Percentiles rank a stretch among this genome's conserved stretches.
Evolutionary conservation across 2,888 invertebrate genomes (phyloP).

Genomic region (Nesidiocoris tenuis): DNA sequence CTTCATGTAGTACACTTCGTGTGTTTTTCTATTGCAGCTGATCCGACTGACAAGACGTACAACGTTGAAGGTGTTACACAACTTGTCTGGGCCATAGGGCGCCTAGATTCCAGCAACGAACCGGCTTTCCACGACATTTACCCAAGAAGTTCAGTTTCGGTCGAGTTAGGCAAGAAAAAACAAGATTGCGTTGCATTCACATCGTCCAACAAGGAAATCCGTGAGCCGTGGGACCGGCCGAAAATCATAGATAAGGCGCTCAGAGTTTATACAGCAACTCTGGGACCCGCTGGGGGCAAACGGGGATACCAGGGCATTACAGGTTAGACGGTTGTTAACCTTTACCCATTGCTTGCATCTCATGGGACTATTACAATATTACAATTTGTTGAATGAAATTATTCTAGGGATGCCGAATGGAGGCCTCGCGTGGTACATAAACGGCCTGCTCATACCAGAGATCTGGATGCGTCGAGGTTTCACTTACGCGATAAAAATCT

Average conservation of each 20-base stretch:
- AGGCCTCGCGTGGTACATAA: conserved; percentile 87
- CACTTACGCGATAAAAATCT: conserved; percentile 76
- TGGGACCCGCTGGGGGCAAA: conserved; percentile 81
- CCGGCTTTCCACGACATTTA: conserved; percentile 81
- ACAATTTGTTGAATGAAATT: too few relatives aligned
- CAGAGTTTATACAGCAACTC: conserved; percentile 73
- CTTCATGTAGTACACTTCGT: too few relatives aligned
- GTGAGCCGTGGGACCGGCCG: conserved; percentile 58
- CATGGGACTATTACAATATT: too few relatives aligned
- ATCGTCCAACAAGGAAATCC: conserved; percentile 52
- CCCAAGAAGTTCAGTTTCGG: conserved; percentile 66
- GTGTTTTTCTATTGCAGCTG: conserved; percentile 69
- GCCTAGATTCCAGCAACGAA: conserved; percentile 71
- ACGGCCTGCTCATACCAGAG: conserved; percentile 84
- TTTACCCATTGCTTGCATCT: too few relatives aligned
- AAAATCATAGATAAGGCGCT: conserved; percentile 62
- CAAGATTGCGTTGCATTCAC: conserved; percentile 76
- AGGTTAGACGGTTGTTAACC: too few relatives aligned
- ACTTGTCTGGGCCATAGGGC: conserved; percentile 82
- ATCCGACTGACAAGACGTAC: conserved; percentile 73
- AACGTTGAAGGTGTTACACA: conserved; percentile 62
- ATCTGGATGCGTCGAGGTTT: conserved; percentile 81
- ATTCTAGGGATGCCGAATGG: conserved; percentile 65
- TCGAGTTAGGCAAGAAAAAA: conserved; percentile 66
- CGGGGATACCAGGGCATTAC: conserved; percentile 75